These are phyloP conservation scores for Drusus annulatus DNA, from an alignment of 1,140 invertebrate species.

Conservation along the genomic window DNA sequence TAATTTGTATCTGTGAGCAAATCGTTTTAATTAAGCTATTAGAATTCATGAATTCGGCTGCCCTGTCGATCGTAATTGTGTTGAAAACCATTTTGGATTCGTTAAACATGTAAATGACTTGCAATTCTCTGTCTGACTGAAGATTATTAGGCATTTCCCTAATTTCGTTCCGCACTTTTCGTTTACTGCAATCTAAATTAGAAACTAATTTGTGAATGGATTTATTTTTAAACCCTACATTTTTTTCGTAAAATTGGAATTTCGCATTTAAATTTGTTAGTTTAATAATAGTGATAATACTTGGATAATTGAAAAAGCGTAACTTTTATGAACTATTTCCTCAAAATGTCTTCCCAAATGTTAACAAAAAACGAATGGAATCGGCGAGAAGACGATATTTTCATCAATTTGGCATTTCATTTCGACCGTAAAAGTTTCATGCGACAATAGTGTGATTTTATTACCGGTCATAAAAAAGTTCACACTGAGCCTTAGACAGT, in stretches of 20 bases:
- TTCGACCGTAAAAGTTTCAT: neutral
- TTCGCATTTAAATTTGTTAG: too few relatives aligned
- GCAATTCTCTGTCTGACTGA: conserved; percentile 6
- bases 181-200: too few relatives aligned
- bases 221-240: too few relatives aligned
- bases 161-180: neutral
- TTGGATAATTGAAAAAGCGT: too few relatives aligned
- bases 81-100: conserved; percentile 17
- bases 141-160: neutral
- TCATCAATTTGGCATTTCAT: too few relatives aligned
- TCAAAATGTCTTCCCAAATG: too few relatives aligned
- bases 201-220: too few relatives aligned
- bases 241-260: too few relatives aligned
- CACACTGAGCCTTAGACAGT: neutral
- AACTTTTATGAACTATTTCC: too few relatives aligned
- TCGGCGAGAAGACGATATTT: too few relatives aligned
- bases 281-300: too few relatives aligned
- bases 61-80: conserved; percentile 30
- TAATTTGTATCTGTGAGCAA: conserved; percentile 55
- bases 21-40: conserved; percentile 57
- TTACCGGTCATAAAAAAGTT: conserved; percentile 11
- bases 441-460: conserved; percentile 5
- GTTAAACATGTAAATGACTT: conserved; percentile 41
- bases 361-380: too few relatives aligned
- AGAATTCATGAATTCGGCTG: conserved; percentile 54